Base-by-base conservation (phyloP, 2,888 invertebrate genomes). In the Timema podura region DNA sequence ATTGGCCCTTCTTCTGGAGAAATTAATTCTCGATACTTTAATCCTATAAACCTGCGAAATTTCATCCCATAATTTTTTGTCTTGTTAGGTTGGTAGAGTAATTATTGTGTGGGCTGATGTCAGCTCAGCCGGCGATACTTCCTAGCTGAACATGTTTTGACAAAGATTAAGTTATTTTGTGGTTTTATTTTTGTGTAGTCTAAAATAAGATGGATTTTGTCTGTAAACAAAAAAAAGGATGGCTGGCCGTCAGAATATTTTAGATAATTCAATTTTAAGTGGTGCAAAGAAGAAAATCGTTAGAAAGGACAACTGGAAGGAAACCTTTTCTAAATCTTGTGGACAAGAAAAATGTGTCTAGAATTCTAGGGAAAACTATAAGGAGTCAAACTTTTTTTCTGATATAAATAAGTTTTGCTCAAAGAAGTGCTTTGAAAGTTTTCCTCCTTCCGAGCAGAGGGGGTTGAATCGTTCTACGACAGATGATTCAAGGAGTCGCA, bases 181-280 rank as follows among this genome's bases (percentile, higher is more conserved):
- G 30, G 30, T 30, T 30, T 30, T 30, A 30, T 30, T 30, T 30
- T 30, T 30, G 30, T 30, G 30, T 30, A 30, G 30, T 30, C 30
- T 30, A 30, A n/a, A n/a, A 30, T 30, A 3, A 2, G 30, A 30
- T 30, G 2, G 30, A 30, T 30, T 30, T 30, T 30, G 3, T 30
- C 30, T 30, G 30, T 30, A 30, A 30, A 30, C 3, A 30, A 30
- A n/a, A n/a, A n/a, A 30, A 30, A 30, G 30, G 16, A 54, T 54
- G 54, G 54, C 54, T 54, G 16, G 54, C 13, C 54, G n/a, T 0
- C 54, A 54, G 16, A 54, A 54, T 54, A 54, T 54, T 54, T 54
- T 6, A 11, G 54, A 54, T 11, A 54, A 16, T 54, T 54, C 13
- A 16, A 16, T 54, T 54, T 54, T 5, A 54, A 54, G 16, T 8